Conservation (phyloP, 2,797 vertebrate species). For the Mus caroli region DNA sequence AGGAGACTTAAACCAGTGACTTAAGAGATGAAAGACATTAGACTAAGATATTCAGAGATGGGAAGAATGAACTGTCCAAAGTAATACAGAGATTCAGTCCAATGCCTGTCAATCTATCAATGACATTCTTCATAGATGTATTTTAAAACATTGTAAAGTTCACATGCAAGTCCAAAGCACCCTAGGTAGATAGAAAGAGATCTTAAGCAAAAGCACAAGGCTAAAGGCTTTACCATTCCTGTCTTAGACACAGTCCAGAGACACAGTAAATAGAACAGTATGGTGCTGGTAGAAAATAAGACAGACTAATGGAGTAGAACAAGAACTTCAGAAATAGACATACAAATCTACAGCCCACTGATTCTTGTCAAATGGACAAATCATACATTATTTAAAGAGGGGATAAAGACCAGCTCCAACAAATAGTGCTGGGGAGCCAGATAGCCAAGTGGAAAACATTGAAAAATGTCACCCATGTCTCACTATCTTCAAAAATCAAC, state of each 20-base stretch:
- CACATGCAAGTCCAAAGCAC: not conserved
- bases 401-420: not conserved
- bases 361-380: not conserved
- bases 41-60: not conserved
- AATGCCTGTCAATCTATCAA: not conserved
- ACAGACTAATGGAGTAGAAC: not conserved
- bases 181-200: not conserved
- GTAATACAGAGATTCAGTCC: not conserved
- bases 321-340: not conserved
- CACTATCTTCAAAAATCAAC: not conserved
- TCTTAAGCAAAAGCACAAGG: not conserved
- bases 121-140: not conserved
- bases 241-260: not conserved
- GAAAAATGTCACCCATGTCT: not conserved
- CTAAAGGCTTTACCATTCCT: not conserved
- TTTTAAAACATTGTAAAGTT: not conserved
- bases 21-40: not conserved
- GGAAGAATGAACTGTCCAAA: not conserved
- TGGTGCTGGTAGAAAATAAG: not conserved
- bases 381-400: not conserved
- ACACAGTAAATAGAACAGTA: not conserved
- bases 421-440: not conserved
- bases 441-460: not conserved
- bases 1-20: not conserved
- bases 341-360: not conserved